Evolutionary conservation across 2,797 vertebrate species (phyloP).

Genomic region (Rhinophrynus dorsalis): DNA sequence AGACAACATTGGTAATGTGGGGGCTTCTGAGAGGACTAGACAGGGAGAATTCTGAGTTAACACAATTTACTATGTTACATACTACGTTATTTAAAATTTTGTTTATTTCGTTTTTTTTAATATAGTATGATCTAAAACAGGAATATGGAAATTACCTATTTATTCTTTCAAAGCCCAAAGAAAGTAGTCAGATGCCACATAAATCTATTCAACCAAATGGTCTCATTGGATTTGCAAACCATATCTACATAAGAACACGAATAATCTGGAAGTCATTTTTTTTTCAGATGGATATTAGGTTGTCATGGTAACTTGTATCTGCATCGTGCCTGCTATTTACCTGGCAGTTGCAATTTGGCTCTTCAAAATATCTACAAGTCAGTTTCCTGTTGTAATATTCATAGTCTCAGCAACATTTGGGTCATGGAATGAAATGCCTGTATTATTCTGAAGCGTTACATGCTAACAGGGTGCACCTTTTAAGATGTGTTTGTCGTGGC

Average conservation of each 20-base stretch:
- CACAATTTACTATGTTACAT: too few species aligned
- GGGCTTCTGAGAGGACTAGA: too few species aligned
- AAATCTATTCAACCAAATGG: constrained; percentile 13
- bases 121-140: background rate
- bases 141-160: constrained; percentile 10
- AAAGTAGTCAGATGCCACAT: background rate
- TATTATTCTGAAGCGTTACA: background rate
- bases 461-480: too few species aligned
- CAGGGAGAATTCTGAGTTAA: too few species aligned
- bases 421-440: background rate
- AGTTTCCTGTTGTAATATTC: constrained; percentile 16
- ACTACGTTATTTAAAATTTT: too few species aligned
- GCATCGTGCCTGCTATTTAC: constrained; percentile 30
- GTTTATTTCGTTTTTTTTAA: too few species aligned
- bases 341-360: constrained; percentile 29
- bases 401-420: background rate
- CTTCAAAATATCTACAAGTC: constrained; percentile 14
- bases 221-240: constrained; percentile 21
- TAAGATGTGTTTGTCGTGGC: too few species aligned
- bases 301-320: constrained; percentile 30
- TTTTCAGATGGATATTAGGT: constrained; percentile 31
- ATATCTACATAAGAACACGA: constrained; percentile 21
- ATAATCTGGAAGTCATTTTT: constrained; percentile 26
- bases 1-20: too few species aligned
- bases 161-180: background rate